Conservation (phyloP, 2,797 vertebrate species). For the Melanogrammus aeglefinus region DNA sequence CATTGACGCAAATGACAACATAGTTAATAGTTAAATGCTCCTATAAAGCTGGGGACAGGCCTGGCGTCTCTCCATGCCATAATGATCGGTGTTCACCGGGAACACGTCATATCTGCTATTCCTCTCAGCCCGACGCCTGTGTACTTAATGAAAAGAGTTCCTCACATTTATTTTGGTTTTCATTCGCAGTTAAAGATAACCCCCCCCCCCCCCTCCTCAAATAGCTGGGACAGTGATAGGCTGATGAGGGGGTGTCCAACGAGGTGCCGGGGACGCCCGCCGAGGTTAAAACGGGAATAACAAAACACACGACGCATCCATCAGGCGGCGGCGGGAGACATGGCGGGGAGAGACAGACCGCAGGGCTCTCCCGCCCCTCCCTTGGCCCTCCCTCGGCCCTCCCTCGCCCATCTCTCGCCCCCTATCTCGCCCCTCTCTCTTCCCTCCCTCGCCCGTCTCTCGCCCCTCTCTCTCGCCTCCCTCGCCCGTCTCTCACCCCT, state of each 20-base stretch:
- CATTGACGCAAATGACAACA: too few relatives aligned
- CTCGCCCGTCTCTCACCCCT: too few relatives aligned
- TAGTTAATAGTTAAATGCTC: not conserved
- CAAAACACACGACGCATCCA: constrained; percentile 67
- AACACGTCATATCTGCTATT: too few relatives aligned
- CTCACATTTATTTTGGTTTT: not conserved
- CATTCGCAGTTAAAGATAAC: not conserved
- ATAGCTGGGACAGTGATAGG: constrained; percentile 33
- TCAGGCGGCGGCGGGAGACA: constrained; percentile 34
- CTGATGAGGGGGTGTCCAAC: constrained; percentile 44
- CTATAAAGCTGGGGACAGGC: not conserved
- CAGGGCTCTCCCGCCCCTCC: not conserved
- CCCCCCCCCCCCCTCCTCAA: not conserved
- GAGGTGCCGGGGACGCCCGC: too few relatives aligned
- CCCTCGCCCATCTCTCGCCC: not conserved
- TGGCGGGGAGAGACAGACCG: not conserved
- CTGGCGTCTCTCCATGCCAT: too few relatives aligned
- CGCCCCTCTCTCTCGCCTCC: constrained; percentile 22
- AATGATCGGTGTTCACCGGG: too few relatives aligned
- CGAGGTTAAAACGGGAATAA: constrained; percentile 56
- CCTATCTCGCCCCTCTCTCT: constrained; percentile 27
- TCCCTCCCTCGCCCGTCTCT: not conserved
- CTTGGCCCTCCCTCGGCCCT: too few relatives aligned
- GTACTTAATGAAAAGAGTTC: not conserved
- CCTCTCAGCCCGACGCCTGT: not conserved